These are phyloP conservation scores for Teleogryllus occipitalis DNA, from an alignment of 1,140 invertebrate genomes.

Conservation along the genomic window DNA sequence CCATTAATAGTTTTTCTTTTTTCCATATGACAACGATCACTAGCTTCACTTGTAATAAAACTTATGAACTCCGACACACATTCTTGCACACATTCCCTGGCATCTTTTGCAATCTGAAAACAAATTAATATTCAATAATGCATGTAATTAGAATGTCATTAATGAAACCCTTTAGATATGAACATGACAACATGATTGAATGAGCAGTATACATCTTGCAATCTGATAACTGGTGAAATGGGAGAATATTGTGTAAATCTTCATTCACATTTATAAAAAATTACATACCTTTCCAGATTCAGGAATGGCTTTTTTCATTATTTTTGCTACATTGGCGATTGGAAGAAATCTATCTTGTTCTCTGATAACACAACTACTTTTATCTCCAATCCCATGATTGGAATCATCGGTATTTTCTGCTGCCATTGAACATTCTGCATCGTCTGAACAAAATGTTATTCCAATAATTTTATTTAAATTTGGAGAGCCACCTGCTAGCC, in stretches of 20 bases:
- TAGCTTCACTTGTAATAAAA: slow-evolving; percentile 97
- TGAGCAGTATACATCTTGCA: no score
- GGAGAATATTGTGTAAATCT: no score
- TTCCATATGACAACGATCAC: slow-evolving; percentile 92
- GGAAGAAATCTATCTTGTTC: slow-evolving; percentile 94
- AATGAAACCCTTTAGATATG: no score
- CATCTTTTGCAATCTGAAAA: slow-evolving; percentile 88
- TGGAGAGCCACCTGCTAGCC: not conserved
- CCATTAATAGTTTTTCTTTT: slow-evolving; percentile 99
- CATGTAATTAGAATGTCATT: no score
- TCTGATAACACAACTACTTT: slow-evolving; percentile 50
- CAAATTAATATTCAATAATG: no score
- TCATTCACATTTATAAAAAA: no score
- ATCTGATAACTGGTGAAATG: no score
- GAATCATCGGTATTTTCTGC: slow-evolving; percentile 65
- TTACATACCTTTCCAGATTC: slow-evolving; percentile 71
- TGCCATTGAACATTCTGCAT: slow-evolving; percentile 26
- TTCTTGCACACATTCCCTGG: slow-evolving; percentile 98
- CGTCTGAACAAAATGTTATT: slow-evolving; percentile 20
- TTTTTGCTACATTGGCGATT: slow-evolving; percentile 97
- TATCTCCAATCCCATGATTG: slow-evolving; percentile 45
- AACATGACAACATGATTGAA: no score
- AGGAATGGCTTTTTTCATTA: slow-evolving; percentile 98
- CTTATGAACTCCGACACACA: slow-evolving; percentile 99
- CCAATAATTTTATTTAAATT: not conserved